phyloP scores from a whole-genome alignment of 2,888 invertebrate species.

The Bugulina stolonifera region DNA sequence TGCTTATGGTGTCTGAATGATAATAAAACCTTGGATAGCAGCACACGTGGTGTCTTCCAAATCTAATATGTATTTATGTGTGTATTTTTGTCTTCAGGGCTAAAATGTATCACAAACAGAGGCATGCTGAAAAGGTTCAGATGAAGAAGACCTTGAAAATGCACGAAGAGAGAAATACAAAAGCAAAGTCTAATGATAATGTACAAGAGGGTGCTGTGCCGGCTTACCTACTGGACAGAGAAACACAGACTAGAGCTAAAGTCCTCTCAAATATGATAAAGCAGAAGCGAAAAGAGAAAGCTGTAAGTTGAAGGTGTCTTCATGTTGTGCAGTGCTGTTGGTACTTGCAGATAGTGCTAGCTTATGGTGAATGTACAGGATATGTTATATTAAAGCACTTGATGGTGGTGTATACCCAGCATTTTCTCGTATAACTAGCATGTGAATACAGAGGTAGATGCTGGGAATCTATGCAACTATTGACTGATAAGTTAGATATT shows the following conservation, averaged over 20 bases:
- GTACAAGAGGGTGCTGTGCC: slow-evolving; percentile 87
- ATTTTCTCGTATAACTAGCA: no score
- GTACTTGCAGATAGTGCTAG: slow-evolving; percentile 13
- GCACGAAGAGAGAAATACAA: slow-evolving; percentile 88
- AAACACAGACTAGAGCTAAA: slow-evolving; percentile 87
- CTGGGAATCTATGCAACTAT: no score
- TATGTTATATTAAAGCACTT: no score
- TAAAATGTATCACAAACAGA: slow-evolving; percentile 91
- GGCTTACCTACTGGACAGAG: slow-evolving; percentile 92
- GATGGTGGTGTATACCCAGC: no score
- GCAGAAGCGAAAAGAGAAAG: slow-evolving; percentile 98
- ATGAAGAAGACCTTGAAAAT: slow-evolving; percentile 97
- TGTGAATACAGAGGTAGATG: no score
- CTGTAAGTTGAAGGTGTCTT: no score
- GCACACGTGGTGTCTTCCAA: not conserved
- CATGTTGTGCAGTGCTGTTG: no score
- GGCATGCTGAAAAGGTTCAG: slow-evolving; percentile 95
- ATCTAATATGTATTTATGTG: not conserved
- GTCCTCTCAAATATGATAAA: slow-evolving; percentile 98
- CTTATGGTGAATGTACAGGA: no score
- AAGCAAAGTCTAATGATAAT: slow-evolving; percentile 65
- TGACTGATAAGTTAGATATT: no score
- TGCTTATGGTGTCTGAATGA: not conserved
- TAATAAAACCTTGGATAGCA: not conserved
- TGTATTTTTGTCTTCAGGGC: slow-evolving; percentile 59